Base-by-base conservation (phyloP, 2,113 vertebrate genomes). In the Sceloporus tristichus region DNA sequence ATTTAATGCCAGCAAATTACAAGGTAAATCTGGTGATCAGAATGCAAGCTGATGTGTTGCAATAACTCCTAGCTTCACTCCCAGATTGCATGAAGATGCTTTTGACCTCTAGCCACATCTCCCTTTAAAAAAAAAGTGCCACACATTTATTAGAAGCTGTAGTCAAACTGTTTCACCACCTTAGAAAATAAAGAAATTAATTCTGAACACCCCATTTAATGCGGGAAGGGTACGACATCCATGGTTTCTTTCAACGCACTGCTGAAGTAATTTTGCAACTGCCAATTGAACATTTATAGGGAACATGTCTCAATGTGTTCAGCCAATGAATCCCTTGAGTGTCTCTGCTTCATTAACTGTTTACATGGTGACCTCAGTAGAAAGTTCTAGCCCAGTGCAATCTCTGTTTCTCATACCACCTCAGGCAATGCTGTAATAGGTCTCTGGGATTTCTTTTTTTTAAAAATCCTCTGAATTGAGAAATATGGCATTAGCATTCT, bases 271-370 rank as follows among this genome's bases (percentile, higher is more conserved):
- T 95, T 94, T 90, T 82, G 81, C 78, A 88, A 89, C 76, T 84
- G 82, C 34, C 74, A 81, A 90, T 21, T 91, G 92, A 96, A 93
- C 82, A 88, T 91, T 92, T 94, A 81, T 85, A 70, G 34, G 76
- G 90, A 94, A 91, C 75, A 88, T 91, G 93, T 94, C 86, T 91
- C 93, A 96, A 85, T 93, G 87, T 94, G 87, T 76, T 94, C 91
- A 94, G 87, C 90, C 94, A 94, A 48, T 94, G 93, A 95, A 95
- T 94, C 92, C 82, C 88, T 0, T 10, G 91, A 89, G 92, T 90
- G 77, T 94, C 95, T 96, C 91, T 94, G 91, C 93, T 95, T 95
- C 95, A 96, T 96, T 97, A 96, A 94, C 89, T 94, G 92, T 96
- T 96, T 96, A 94, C 89, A 87, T 73, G 86, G 84, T 96, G 95